Evolutionary conservation across 2,888 invertebrate species (phyloP).

Genomic region (Seira sanloemensis): DNA sequence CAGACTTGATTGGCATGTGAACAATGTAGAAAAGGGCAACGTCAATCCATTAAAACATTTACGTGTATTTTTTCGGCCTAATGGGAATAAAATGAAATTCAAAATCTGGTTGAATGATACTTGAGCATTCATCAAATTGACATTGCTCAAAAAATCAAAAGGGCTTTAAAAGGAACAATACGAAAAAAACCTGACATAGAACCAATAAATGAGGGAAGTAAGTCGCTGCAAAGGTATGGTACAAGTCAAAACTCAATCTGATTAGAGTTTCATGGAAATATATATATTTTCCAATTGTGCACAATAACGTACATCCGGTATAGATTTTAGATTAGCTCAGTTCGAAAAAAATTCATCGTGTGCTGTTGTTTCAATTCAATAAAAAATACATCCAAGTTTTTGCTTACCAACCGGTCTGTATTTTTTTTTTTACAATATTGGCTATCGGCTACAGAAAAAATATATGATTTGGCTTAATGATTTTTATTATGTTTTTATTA

Average conservation of each 20-base stretch:
- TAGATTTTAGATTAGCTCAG: slow-evolving; percentile 57
- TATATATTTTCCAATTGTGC: neutral
- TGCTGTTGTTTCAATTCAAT: neutral
- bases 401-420: too few relatives aligned
- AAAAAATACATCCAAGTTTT: slow-evolving; percentile 20
- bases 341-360: neutral
- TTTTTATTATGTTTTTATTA: slow-evolving; percentile 20
- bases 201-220: slow-evolving; percentile 37
- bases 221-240: too few relatives aligned
- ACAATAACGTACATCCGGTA: slow-evolving; percentile 49
- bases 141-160: neutral
- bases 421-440: too few relatives aligned
- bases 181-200: neutral
- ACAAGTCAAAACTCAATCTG: neutral
- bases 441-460: too few relatives aligned
- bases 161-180: neutral
- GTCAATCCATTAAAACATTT: slow-evolving; percentile 50
- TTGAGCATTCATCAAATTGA: neutral
- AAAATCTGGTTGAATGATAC: neutral
- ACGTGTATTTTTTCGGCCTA: slow-evolving; percentile 22
- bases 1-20: neutral
- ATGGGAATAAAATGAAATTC: neutral
- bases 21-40: slow-evolving; percentile 27
- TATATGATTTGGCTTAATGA: neutral
- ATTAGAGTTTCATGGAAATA: neutral